Conservation (phyloP, 2,113 vertebrate genomes). For the Illadopsis cleaveri region DNA sequence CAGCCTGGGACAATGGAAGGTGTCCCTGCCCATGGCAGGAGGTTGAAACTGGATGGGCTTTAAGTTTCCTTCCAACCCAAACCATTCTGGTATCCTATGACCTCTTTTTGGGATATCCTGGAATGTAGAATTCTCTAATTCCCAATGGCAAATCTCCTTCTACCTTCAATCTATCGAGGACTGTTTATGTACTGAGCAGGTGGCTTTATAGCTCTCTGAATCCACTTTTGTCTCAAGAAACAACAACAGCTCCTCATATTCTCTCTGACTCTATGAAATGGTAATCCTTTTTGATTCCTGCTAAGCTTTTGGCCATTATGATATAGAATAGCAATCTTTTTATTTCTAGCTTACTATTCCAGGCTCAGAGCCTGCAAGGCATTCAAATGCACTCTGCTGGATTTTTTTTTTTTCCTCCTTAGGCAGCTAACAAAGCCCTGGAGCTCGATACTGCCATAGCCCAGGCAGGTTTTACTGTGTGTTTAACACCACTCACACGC, state of each 20-base stretch:
- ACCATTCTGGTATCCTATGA: neutral
- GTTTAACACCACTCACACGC: neutral
- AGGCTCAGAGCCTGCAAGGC: neutral
- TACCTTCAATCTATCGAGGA: neutral
- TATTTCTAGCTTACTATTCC: neutral
- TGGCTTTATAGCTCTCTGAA: neutral
- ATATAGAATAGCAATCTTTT: neutral
- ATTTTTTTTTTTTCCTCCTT: neutral
- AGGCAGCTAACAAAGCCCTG: slow-evolving; percentile 13
- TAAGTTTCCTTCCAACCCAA: neutral
- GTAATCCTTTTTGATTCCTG: neutral
- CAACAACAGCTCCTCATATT: neutral
- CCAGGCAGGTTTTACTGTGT: neutral
- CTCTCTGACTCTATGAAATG: neutral
- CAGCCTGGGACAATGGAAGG: rapidly evolving
- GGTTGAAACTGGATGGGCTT: neutral
- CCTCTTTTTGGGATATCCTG: neutral
- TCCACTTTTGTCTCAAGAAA: slow-evolving; percentile 7
- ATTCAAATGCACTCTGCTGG: neutral
- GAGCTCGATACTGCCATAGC: neutral
- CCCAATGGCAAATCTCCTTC: neutral
- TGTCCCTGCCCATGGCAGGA: neutral
- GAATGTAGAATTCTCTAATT: neutral
- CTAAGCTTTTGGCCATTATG: neutral
- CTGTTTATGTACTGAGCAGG: neutral